Evolutionary conservation across 2,888 invertebrate species (phyloP).

Genomic region (Ecliptopera silaceata): DNA sequence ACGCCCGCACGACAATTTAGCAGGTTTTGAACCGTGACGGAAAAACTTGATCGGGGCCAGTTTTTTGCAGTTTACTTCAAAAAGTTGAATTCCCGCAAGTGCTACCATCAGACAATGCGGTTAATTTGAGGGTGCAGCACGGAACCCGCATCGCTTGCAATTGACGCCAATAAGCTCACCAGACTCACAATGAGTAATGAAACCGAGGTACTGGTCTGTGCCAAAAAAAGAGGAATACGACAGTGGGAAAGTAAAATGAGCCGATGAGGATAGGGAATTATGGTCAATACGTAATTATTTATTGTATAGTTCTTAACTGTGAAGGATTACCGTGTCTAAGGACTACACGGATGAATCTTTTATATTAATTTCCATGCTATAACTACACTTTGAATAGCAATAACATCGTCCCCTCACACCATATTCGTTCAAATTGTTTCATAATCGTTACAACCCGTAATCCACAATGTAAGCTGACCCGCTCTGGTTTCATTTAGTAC

Average conservation of each 20-base stretch:
- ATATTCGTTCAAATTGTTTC: slow-evolving; percentile 17
- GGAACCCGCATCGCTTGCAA: slow-evolving; percentile 46
- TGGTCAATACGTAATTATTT: too few species aligned
- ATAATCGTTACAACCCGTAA: slow-evolving; percentile 26
- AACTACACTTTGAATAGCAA: background rate
- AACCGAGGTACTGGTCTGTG: slow-evolving; percentile 15
- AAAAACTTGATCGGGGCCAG: too few species aligned
- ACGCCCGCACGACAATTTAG: too few species aligned
- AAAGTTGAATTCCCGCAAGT: slow-evolving; percentile 6
- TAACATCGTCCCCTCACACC: slow-evolving; percentile 8
- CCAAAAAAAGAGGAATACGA: background rate
- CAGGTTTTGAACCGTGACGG: too few species aligned
- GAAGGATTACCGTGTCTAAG: too few species aligned
- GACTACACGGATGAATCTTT: too few species aligned
- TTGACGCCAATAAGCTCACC: slow-evolving; percentile 42
- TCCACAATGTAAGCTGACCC: slow-evolving; percentile 45
- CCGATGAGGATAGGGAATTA: too few species aligned
- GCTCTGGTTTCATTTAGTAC: slow-evolving; percentile 38
- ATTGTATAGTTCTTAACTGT: too few species aligned
- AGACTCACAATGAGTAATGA: slow-evolving; percentile 32
- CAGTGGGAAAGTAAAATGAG: too few species aligned
- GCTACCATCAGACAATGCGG: slow-evolving; percentile 22
- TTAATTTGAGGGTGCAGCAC: slow-evolving; percentile 26
- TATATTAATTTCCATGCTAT: too few species aligned
- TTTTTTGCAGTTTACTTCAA: slow-evolving; percentile 1